These are phyloP conservation scores for Manis pentadactyla DNA, from an alignment of 2,797 vertebrate species.

Conservation along the genomic window DNA sequence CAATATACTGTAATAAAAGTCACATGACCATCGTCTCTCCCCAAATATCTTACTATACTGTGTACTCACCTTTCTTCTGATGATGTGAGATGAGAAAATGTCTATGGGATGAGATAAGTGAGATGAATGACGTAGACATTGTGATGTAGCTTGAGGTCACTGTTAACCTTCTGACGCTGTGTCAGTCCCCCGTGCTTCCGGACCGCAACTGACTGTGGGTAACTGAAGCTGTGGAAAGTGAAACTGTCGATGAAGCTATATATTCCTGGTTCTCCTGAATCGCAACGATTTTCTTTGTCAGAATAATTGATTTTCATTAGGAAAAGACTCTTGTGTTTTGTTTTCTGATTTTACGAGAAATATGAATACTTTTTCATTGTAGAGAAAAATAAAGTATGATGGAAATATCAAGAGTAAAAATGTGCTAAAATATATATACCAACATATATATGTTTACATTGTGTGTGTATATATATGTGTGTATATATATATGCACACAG, in stretches of 20 bases:
- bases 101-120: too few relatives aligned
- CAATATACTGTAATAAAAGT: too few relatives aligned
- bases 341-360: background rate
- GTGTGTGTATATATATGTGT: background rate
- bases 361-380: background rate
- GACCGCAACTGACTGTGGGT: too few relatives aligned
- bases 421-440: background rate
- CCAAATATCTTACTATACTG: too few relatives aligned
- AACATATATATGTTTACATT: background rate
- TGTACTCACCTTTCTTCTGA: too few relatives aligned
- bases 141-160: too few relatives aligned
- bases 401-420: slow-evolving; percentile 24
- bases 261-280: background rate
- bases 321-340: background rate
- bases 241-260: background rate
- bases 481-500: background rate
- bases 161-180: too few relatives aligned
- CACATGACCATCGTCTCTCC: too few relatives aligned
- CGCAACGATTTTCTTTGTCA: background rate
- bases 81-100: too few relatives aligned
- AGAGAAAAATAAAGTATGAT: background rate
- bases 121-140: too few relatives aligned
- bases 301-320: background rate
- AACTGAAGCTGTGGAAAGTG: background rate
- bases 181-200: too few relatives aligned